A percentile compares a stretch with the other conserved stretches of the same genome.
Conservation (phyloP, 2,888 invertebrate genomes). For the Scaeva pyrastri region DNA sequence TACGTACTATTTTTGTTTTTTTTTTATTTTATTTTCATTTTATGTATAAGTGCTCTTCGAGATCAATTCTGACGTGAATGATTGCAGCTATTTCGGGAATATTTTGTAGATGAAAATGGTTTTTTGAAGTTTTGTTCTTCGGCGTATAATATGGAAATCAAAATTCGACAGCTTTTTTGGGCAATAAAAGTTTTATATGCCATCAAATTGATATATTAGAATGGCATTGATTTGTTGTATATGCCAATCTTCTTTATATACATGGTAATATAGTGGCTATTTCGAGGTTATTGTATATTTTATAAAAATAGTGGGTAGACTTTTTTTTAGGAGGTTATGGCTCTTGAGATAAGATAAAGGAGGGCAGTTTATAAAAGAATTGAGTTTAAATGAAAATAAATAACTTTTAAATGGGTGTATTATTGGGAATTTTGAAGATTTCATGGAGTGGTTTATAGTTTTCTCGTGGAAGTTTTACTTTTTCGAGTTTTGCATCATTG, state of each 20-base stretch:
- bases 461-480: too few species aligned
- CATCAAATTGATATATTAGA: slow-evolving; percentile 18
- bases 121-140: neutral
- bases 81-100: slow-evolving; percentile 20
- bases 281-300: neutral
- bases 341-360: too few species aligned
- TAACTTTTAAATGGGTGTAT: too few species aligned
- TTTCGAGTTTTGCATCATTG: too few species aligned
- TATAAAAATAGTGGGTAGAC: too few species aligned
- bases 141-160: neutral
- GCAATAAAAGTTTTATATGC: slow-evolving; percentile 15
- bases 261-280: neutral
- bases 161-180: slow-evolving; percentile 7
- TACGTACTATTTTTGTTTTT: slow-evolving; percentile 22
- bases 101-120: slow-evolving; percentile 19
- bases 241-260: neutral
- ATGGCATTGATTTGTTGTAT: slow-evolving; percentile 8
- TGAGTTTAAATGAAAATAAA: too few species aligned
- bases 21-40: neutral
- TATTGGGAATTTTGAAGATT: too few species aligned
- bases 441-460: too few species aligned
- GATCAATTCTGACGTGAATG: slow-evolving; percentile 32
- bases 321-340: too few species aligned
- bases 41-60: slow-evolving; percentile 30
- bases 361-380: too few species aligned